Percentiles rank a stretch among this genome's conserved stretches.
Evolutionary conservation across 2,113 vertebrate genomes (phyloP).

Genomic region (Nymphicus hollandicus): DNA sequence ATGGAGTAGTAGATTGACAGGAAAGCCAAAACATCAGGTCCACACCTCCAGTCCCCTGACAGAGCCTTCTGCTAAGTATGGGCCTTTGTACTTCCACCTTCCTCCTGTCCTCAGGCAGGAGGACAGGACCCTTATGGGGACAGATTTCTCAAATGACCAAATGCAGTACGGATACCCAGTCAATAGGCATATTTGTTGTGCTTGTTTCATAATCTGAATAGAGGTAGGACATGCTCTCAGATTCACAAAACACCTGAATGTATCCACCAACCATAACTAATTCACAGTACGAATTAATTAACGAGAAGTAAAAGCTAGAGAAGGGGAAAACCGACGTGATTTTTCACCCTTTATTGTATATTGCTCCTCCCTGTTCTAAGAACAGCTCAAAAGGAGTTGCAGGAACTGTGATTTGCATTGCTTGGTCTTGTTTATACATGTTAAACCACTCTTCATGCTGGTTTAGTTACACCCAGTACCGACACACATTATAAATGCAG

Average conservation of each 20-base stretch:
- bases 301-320: background rate
- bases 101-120: background rate
- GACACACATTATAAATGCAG: background rate
- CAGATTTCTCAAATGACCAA: background rate
- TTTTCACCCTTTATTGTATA: background rate
- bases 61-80: background rate
- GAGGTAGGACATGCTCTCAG: background rate
- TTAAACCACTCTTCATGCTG: background rate
- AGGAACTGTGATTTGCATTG: constrained; percentile 40
- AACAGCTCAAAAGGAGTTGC: background rate
- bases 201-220: background rate
- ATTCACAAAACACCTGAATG: background rate
- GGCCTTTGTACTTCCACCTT: background rate
- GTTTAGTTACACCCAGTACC: constrained; percentile 14
- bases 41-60: background rate
- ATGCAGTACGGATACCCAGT: background rate
- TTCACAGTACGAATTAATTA: constrained; percentile 8
- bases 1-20: background rate
- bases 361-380: background rate
- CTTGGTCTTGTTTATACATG: constrained; percentile 34
- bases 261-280: constrained; percentile 12
- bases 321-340: background rate
- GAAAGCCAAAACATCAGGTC: background rate
- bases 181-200: background rate
- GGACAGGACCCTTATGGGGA: background rate